Evolutionary conservation across 1,140 invertebrate genomes (phyloP).

Genomic region (Pogonomyrmex barbatus): DNA sequence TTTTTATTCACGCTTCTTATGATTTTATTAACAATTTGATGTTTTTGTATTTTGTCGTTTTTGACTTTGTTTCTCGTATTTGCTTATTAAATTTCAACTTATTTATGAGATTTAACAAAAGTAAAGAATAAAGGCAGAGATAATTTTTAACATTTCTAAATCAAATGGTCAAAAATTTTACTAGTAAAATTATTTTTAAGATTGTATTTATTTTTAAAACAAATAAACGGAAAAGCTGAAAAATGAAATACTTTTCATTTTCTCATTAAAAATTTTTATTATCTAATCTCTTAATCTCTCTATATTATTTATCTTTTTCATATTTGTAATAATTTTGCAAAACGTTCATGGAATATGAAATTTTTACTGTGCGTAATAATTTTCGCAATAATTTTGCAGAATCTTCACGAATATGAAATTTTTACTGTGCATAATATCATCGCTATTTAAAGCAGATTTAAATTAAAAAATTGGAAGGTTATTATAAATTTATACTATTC

Average conservation of each 20-base stretch:
- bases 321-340: not conserved
- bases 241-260: not conserved
- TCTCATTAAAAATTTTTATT: not conserved
- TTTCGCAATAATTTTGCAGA: conserved; percentile 5
- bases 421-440: conserved; percentile 16
- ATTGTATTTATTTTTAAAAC: not conserved
- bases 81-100: not conserved
- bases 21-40: not conserved
- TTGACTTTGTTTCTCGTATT: not conserved
- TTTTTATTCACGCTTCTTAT: conserved; percentile 14
- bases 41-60: not conserved
- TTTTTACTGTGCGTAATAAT: conserved; percentile 8
- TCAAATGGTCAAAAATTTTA: not conserved
- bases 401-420: not conserved
- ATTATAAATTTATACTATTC: not conserved
- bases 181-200: not conserved
- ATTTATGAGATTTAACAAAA: not conserved
- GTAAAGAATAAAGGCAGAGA: not conserved
- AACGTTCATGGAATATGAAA: not conserved
- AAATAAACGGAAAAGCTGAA: not conserved
- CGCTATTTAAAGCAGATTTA: conserved; percentile 4
- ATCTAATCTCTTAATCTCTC: conserved; percentile 2
- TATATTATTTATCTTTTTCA: conserved; percentile 8
- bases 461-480: conserved; percentile 15
- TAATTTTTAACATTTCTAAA: not conserved